Evolutionary conservation across 2,797 vertebrate genomes (phyloP), one percentile per base, ranked within the genome.

Genomic region (Pipistrellus pygmaeus): DNA sequence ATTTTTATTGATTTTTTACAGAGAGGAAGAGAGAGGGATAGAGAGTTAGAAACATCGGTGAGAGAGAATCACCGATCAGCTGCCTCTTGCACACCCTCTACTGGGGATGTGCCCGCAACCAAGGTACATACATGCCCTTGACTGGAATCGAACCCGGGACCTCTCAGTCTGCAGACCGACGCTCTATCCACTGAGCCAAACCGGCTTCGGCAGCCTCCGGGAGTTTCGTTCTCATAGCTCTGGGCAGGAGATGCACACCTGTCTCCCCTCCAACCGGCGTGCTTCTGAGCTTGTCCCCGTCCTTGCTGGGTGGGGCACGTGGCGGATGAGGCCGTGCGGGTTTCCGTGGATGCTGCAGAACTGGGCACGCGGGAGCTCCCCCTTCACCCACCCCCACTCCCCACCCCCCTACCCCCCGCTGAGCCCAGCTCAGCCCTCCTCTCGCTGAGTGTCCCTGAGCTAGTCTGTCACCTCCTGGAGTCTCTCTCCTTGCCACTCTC

Each of bases 241-340:
- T n/a, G 83, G 55, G 14, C 11, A 10, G 21, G n/a, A 38, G 9
- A 3, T 11, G 35, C 1, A 1, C 4, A 0, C 11, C 35, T 53
- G 6, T 17, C 25, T 53, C 64, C 20, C 8, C 87, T 32, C 51
- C 6, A 2, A 17, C 38, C 77, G 7, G 2, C 13, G 55, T 57
- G 23, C 72, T 21, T 15, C 44, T 12, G 62, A 25, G 18, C 12
- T 2, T 6, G 20, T 41, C 73, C 11, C 21, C 4, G 21, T 25
- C 25, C 46, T 72, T 57, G 35, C 4, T 3, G 35, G 80, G 64
- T 8, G 8, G 3, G 38, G 20, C 12, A 18, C 25, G 15, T 14
- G 12, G n/a, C 25, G 0, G 8, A 8, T 6, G 46, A 14, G 68
- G 68, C 15, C 15, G 23, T 5, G 3, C 25, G 12, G 38, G 30